Evolutionary conservation across 1,140 invertebrate species (phyloP).

Genomic region (Heterodera schachtii): DNA sequence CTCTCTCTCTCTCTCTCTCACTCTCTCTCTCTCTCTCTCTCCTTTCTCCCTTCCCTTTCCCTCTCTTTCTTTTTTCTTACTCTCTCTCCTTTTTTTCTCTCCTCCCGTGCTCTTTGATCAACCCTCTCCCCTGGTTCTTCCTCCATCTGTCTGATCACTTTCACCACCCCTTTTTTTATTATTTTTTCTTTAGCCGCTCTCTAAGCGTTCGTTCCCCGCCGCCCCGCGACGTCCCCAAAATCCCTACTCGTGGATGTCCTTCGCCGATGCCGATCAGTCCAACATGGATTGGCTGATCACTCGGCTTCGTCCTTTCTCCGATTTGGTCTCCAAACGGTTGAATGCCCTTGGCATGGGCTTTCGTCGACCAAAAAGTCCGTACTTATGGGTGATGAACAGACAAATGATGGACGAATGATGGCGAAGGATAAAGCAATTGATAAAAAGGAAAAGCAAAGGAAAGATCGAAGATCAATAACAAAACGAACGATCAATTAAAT

Average conservation of each 20-base stretch:
- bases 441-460: background rate
- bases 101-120: background rate
- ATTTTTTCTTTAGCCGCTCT: no score
- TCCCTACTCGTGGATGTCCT: conserved; percentile 37
- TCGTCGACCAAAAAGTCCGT: conserved; percentile 8
- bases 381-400: conserved; percentile 17
- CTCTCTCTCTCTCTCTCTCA: no score
- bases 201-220: background rate
- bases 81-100: no score
- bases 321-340: conserved; percentile 11
- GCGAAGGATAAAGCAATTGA: no score
- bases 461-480: background rate
- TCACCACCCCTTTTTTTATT: no score
- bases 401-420: background rate
- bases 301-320: conserved; percentile 27
- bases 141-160: no score
- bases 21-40: no score
- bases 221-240: conserved; percentile 26
- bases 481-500: no score
- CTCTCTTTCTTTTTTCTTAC: no score
- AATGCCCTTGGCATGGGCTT: conserved; percentile 2
- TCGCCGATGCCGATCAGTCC: conserved; percentile 15
- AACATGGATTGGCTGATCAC: conserved; percentile 9
- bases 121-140: background rate
- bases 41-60: no score